These are phyloP conservation scores for Spondyliosoma cantharus DNA, from an alignment of 2,797 vertebrate genomes.

Conservation along the genomic window DNA sequence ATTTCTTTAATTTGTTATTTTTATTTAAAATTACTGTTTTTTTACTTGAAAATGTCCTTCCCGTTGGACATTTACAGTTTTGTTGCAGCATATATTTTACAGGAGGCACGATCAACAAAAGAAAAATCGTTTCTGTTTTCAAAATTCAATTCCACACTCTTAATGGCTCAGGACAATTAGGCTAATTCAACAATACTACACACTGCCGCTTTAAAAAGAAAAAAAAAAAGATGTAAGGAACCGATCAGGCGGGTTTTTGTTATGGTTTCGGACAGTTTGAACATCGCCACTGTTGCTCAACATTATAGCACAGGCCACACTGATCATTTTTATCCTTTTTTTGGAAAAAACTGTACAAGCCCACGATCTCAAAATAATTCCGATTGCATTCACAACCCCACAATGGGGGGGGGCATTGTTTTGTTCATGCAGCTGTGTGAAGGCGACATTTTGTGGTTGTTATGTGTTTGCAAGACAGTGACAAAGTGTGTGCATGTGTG, in stretches of 20 bases:
- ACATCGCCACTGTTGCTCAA: constrained; percentile 12
- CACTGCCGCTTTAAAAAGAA: not conserved
- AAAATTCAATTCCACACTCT: not conserved
- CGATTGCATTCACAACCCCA: constrained; percentile 8
- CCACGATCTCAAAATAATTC: constrained; percentile 34
- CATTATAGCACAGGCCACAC: constrained; percentile 20
- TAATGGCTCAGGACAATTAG: not conserved
- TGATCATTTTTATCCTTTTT: constrained; percentile 13
- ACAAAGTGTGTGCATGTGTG: constrained; percentile 26
- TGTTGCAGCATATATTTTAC: not conserved
- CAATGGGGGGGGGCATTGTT: constrained; percentile 18
- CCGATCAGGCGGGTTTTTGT: not conserved
- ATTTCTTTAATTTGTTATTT: not conserved
- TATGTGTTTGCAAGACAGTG: constrained; percentile 57
- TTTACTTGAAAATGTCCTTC: not conserved
- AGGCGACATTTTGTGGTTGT: constrained; percentile 66
- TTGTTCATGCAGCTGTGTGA: constrained; percentile 48
- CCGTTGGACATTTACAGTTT: not conserved
- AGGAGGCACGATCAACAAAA: not conserved
- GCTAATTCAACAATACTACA: not conserved
- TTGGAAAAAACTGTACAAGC: constrained; percentile 12
- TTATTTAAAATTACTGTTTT: not conserved
- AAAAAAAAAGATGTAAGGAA: constrained; percentile 14
- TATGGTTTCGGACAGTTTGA: constrained; percentile 28
- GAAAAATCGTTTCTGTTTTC: no score